Evolutionary conservation across 2,113 vertebrate genomes (phyloP).

Genomic region (Corythoichthys intestinalis): DNA sequence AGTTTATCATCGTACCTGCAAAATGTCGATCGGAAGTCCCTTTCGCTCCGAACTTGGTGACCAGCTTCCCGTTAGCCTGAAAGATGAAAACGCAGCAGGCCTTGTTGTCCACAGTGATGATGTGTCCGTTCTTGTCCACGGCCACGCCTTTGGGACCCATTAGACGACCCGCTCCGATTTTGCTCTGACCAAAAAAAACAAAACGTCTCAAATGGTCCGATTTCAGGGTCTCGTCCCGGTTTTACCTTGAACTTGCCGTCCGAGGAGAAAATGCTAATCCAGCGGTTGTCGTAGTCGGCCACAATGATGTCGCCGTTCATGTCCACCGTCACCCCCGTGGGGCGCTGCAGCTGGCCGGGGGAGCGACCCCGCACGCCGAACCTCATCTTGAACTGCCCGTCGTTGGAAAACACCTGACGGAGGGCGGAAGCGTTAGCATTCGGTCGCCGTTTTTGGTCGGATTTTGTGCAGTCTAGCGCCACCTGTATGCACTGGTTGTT

Average conservation of each 20-base stretch:
- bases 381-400: slow-evolving; percentile 91
- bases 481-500: slow-evolving; percentile 87
- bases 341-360: slow-evolving; percentile 92
- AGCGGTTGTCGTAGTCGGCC: slow-evolving; percentile 95
- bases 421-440: background rate
- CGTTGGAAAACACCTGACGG: slow-evolving; percentile 87
- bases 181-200: slow-evolving; percentile 70
- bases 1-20: slow-evolving; percentile 67
- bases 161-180: slow-evolving; percentile 89
- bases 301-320: slow-evolving; percentile 93
- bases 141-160: slow-evolving; percentile 96
- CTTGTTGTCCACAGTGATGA: slow-evolving; percentile 95
- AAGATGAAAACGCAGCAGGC: slow-evolving; percentile 98
- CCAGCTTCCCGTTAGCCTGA: slow-evolving; percentile 92
- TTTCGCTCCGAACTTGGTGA: slow-evolving; percentile 89
- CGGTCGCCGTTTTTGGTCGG: background rate
- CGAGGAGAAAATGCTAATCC: slow-evolving; percentile 94
- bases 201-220: background rate
- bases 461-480: background rate
- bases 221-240: too few species aligned
- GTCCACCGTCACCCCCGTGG: slow-evolving; percentile 91
- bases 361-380: slow-evolving; percentile 94
- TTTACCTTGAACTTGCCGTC: slow-evolving; percentile 97
- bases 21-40: slow-evolving; percentile 89
- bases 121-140: slow-evolving; percentile 91